A percentile compares a stretch with the other conserved stretches of the same genome.
Evolutionary conservation across 2,797 vertebrate genomes (phyloP).

Genomic region (Neosalanx taihuensis): DNA sequence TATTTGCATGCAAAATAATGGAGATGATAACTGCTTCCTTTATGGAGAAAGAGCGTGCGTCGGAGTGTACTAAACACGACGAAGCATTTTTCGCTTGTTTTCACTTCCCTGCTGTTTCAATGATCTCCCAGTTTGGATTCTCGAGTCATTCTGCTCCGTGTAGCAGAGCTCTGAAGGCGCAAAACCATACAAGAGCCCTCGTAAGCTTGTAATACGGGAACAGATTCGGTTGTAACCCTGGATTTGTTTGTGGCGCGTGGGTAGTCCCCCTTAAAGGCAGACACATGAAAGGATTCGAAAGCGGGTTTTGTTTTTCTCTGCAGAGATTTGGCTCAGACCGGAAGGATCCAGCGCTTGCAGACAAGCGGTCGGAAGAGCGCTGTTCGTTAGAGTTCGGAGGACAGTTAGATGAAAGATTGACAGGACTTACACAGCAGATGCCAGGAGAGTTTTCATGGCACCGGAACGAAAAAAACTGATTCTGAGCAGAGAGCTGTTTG

Average conservation of each 20-base stretch:
- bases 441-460: conserved; percentile 20
- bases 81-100: conserved; percentile 1
- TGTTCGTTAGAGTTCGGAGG: conserved; percentile 19
- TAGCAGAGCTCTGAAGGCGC: conserved; percentile 4
- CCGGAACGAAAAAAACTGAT: conserved; percentile 1
- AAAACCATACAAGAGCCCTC: conserved; percentile 5
- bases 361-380: conserved; percentile 20
- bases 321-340: conserved; percentile 10
- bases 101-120: conserved; percentile 4
- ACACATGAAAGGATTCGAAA: conserved; percentile 20
- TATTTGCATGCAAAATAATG: not conserved
- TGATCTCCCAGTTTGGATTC: conserved; percentile 3
- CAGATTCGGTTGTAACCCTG: conserved; percentile 8
- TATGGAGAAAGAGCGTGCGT: not conserved
- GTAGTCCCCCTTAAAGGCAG: conserved; percentile 8
- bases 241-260: conserved; percentile 14
- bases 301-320: conserved; percentile 14
- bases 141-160: conserved; percentile 13
- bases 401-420: conserved; percentile 30
- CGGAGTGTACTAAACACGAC: not conserved
- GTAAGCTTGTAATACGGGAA: conserved; percentile 2
- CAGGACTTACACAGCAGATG: conserved; percentile 32
- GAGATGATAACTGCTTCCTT: not conserved
- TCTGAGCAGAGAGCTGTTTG: conserved; percentile 48
- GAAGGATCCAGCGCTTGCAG: not conserved